Conservation (phyloP, 2,113 vertebrate species). For the Panthera tigris region DNA sequence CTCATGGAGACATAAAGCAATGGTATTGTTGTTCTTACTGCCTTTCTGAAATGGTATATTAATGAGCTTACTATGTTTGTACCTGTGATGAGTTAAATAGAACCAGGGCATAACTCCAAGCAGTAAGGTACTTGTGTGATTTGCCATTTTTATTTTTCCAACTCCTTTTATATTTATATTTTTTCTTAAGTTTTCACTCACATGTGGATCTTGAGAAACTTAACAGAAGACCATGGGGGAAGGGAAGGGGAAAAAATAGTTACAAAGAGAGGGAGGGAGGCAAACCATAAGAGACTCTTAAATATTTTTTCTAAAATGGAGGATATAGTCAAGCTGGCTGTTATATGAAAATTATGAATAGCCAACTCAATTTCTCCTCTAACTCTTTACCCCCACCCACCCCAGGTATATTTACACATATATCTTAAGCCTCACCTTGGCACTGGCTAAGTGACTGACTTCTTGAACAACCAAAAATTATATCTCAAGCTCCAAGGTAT, state of each 20-base stretch:
- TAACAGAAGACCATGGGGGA: too few species aligned
- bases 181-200: not conserved
- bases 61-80: not conserved
- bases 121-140: not conserved
- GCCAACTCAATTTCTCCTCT: not conserved
- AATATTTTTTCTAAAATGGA: not conserved
- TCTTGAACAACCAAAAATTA: not conserved
- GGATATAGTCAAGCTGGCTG: not conserved
- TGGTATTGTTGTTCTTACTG: not conserved
- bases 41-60: slow-evolving; percentile 6
- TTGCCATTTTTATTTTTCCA: not conserved
- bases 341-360: not conserved
- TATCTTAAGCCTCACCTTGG: not conserved
- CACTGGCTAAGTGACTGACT: not conserved
- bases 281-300: too few species aligned
- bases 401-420: not conserved
- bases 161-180: not conserved
- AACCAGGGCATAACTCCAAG: not conserved
- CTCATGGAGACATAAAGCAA: not conserved
- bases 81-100: not conserved
- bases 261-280: too few species aligned
- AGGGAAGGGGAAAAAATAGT: too few species aligned
- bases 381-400: not conserved
- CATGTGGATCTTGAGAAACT: too few species aligned
- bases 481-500: not conserved